phyloP scores from a whole-genome alignment of 2,888 invertebrate genomes.

The Tenthredo amoena region DNA sequence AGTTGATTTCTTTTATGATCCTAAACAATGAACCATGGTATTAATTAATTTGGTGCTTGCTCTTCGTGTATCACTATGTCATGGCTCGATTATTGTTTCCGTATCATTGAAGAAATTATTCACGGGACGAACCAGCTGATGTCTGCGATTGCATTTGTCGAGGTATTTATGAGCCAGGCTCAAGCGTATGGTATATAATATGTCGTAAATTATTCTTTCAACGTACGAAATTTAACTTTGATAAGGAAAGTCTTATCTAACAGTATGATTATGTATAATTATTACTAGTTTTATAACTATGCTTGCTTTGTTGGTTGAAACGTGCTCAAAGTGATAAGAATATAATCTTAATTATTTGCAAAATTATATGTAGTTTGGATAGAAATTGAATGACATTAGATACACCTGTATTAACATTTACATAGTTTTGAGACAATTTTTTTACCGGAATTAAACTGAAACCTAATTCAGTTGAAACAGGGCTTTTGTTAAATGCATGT shows the following conservation, averaged over 20 bases:
- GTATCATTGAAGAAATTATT: neutral
- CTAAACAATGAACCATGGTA: constrained; percentile 6
- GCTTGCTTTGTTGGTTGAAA: neutral
- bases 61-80: neutral
- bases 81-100: neutral
- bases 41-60: constrained; percentile 20
- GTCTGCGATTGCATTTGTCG: neutral
- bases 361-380: neutral
- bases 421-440: neutral
- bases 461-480: constrained; percentile 1
- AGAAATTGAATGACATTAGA: neutral
- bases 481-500: constrained; percentile 16
- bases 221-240: neutral
- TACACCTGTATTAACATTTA: neutral
- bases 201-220: neutral
- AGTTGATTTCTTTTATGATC: neutral
- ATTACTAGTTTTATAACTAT: neutral
- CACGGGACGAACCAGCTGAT: neutral
- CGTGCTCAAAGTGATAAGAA: neutral
- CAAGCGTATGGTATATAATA: neutral
- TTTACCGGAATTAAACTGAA: neutral
- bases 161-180: neutral
- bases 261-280: neutral
- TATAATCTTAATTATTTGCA: neutral
- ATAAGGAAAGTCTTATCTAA: neutral